phyloP scores from a whole-genome alignment of 2,113 vertebrate genomes.

The Calypte anna region DNA sequence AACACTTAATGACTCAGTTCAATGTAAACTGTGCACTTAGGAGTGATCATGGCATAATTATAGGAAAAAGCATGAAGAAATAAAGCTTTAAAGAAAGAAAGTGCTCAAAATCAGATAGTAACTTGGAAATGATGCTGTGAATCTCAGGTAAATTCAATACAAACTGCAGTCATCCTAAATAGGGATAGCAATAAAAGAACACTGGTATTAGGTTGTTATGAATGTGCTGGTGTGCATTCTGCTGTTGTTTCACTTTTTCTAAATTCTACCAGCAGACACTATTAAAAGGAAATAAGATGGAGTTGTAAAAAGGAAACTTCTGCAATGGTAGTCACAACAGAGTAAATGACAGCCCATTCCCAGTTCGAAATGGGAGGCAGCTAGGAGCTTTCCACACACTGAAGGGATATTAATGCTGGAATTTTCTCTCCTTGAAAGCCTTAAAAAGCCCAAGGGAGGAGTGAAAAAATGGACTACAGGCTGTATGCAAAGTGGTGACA shows the following conservation, averaged over 20 bases:
- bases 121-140: slow-evolving; percentile 40
- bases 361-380: background rate
- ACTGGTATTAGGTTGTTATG: background rate
- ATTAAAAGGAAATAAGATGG: slow-evolving; percentile 64
- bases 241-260: background rate
- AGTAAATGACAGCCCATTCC: background rate
- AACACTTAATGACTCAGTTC: slow-evolving; percentile 50
- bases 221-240: background rate
- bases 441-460: background rate
- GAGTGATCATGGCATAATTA: slow-evolving; percentile 62
- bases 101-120: slow-evolving; percentile 55
- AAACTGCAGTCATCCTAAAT: slow-evolving; percentile 43
- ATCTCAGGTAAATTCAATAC: slow-evolving; percentile 61
- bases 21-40: slow-evolving; percentile 62
- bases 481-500: background rate
- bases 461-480: background rate
- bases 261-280: background rate
- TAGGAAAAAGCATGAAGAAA: slow-evolving; percentile 66
- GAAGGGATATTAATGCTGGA: background rate
- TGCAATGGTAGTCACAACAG: background rate
- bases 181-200: slow-evolving; percentile 37
- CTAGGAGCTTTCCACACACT: background rate
- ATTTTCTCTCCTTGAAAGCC: background rate
- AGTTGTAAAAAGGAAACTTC: slow-evolving; percentile 39
- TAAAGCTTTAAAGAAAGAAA: slow-evolving; percentile 58